Evolutionary conservation across 1,140 invertebrate genomes (phyloP), one percentile per base, ranked within the genome.

Genomic region (Trichomalopsis sarcophagae): DNA sequence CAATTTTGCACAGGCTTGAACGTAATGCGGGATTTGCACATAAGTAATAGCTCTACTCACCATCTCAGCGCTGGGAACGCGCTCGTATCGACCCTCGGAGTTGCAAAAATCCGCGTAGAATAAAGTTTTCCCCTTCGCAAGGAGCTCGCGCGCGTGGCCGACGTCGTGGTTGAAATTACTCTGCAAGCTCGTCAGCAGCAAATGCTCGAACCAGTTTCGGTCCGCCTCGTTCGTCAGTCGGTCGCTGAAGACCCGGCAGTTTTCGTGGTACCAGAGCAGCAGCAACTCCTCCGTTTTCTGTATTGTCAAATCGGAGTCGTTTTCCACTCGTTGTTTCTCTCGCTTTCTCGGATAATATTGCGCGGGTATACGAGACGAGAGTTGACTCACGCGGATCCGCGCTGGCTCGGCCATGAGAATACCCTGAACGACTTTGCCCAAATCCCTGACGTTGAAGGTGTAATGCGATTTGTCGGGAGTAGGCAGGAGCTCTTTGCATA

Each of bases 381-480:
- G 33, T 36, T 9, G 27, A 68, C 84, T 87, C 86, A 95, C 95
- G 87, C 93, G 89, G 0, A 95, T 90, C 33, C 88, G 87, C 23
- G 88, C 84, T 0, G 95, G 94, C 21, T 94, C 93, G 85, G 94
- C 91, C 95, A 96, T 95, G 10, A 96, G 89, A 17, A 96, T 93
- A 1, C 97, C 97, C 90, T 97, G 96, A 89, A 97, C 96, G 17
- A 97, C 96, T 89, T 97, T 95, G 90, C 95, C 94, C 47, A 96
- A 94, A 89, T 95, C 95, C 82, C 96, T 91, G 84, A 96, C 91
- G 91, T 96, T 96, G 87, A 96, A 97, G 6, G 95, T 94, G 86
- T 96, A 96, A 89, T 97, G 96, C 0, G 95, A 96, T 89, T 96
- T 96, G 33, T 95, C 92, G 0, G 96, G 96, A 0, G 95, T 95